These are phyloP conservation scores for Ondatra zibethicus DNA, from an alignment of 2,113 vertebrate genomes.

Conservation along the genomic window DNA sequence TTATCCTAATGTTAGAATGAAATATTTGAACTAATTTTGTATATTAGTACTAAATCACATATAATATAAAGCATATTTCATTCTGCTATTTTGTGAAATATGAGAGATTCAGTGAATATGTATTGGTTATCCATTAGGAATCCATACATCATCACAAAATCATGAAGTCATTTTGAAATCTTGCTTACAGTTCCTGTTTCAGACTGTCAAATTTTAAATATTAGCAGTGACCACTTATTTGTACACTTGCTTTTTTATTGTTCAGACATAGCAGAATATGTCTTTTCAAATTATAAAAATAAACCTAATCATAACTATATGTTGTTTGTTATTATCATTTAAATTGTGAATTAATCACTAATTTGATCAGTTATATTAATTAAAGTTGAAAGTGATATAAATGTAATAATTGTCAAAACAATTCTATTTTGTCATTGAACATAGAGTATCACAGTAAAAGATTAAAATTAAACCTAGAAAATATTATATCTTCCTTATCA, in stretches of 20 bases:
- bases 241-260: not conserved
- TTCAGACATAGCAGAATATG: not conserved
- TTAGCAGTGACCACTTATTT: not conserved
- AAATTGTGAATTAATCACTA: not conserved
- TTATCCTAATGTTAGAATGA: not conserved
- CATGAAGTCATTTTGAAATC: not conserved
- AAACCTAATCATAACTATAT: not conserved
- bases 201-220: not conserved
- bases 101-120: not conserved
- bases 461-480: not conserved
- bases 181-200: not conserved
- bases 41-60: not conserved
- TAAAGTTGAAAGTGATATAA: not conserved
- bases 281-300: not conserved
- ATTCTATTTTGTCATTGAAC: not conserved
- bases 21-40: not conserved
- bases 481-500: not conserved
- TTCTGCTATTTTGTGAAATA: not conserved
- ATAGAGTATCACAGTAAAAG: not conserved
- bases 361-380: not conserved
- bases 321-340: not conserved
- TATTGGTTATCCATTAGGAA: not conserved
- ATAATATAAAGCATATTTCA: conserved; percentile 7
- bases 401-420: not conserved
- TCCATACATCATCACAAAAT: not conserved